Base-by-base conservation (phyloP, 2,888 invertebrate genomes). In the Stenchaetothrips biformis region DNA sequence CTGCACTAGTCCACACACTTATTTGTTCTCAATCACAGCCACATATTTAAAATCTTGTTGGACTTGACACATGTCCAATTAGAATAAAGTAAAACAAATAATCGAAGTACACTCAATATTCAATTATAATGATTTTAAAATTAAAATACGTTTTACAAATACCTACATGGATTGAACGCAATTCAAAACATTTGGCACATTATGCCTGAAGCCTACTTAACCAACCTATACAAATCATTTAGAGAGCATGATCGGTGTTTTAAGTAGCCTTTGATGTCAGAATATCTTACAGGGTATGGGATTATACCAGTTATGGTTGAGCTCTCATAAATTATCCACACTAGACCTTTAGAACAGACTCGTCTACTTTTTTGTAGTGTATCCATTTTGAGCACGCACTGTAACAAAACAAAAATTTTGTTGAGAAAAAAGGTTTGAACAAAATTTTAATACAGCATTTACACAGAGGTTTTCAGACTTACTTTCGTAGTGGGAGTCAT, bases 401-500 rank as follows among this genome's bases (percentile, higher is more conserved):
- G 79, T 16, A 48, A 78, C 25, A 80, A 48, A 77, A 37, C 18
- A 47, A 18, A 79, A 82, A 59, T 48, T 74, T 18, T n/a, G 79
- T 59, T 62, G 47, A 74, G 79, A 78, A 18, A 49, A 81, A 37
- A 78, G 21, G 25, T 77, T 37, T 37, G 37, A 4, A 78, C 79
- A 79, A 48, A 48, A 78, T 49, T 21, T 59, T 25, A 53, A 21
- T 48, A 37, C 7, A 16, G 11, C 48, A 62, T 59, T 16, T 48
- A 11, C 25, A 79, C 47, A 74, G 48, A 77, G 67, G 13, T 4
- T 18, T 9, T 79, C 27, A n/a, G 80, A 83, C 85, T 88, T 86
- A 93, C 93, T 93, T 83, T 89, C 89, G 85, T 92, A 95, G 86
- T 95, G 94, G 80, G 90, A 87, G 84, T 95, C 94, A 85, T 93